Base-by-base conservation (phyloP, 92 coral and sea anemone species). In the Isaurus tuberculatus region DNA sequence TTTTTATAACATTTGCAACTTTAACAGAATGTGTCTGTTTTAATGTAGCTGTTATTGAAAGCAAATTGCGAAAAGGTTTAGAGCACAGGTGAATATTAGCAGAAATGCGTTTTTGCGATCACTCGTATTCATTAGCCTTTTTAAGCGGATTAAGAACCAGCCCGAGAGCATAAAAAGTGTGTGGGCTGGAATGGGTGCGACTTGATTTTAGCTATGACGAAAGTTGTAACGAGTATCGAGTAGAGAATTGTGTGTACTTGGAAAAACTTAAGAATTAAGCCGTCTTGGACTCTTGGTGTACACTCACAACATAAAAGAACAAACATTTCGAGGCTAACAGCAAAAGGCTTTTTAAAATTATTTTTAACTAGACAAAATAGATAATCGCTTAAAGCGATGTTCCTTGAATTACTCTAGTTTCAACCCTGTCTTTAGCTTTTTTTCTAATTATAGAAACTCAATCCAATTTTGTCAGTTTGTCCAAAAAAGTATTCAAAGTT, bases 401-500 rank as follows among this genome's bases (percentile, higher is more conserved):
- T 26, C 78, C 78, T 27, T 2, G 17, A 19, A 72, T 72, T 40
- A 22, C 23, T 72, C 36, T 23, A 16, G 34, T 72, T 70, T 72
- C 30, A 72, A 44, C 61, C 31, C 60, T 72, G 61, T 44, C 78
- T 33, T 23, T 57, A 25, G 51, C 65, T 29, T 33, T 31, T 40
- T 74, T 74, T 53, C 65, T 74, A 74, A 49, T 49, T 17, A 25
- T 77, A 77, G 68, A 77, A 22, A 27, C 58, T 57, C 64, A 73
- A 17, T 48, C 48, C 74, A 70, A 44, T 65, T 87, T 71, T 75
- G 85, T 17, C 70, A 73, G 83, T 58, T 79, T 74, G 87, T 81
- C 87, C 65, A n/a, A 36, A 73, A n/a, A 85, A 53, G 87, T 75
- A 80, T 91, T 84, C 91, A 80, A 46, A 81, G 37, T 73, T 67